These are phyloP conservation scores for Hemibagrus wyckioides DNA, from an alignment of 2,113 vertebrate species.

Conservation along the genomic window DNA sequence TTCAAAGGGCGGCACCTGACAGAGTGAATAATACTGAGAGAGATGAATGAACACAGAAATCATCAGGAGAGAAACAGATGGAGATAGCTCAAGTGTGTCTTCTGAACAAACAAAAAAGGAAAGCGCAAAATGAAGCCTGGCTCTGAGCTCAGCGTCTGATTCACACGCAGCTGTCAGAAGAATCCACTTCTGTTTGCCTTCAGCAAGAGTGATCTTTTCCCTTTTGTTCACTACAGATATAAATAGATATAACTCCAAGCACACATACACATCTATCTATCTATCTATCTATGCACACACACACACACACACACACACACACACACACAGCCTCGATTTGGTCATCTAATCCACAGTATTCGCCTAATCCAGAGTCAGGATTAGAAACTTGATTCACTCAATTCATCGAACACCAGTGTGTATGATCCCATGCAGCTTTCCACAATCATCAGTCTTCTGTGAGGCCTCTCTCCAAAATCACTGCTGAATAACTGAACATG, in stretches of 20 bases:
- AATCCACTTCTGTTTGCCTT: slow-evolving; percentile 31
- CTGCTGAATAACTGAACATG: neutral
- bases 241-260: slow-evolving; percentile 19
- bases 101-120: neutral
- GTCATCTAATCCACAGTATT: neutral
- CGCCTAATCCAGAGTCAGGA: neutral
- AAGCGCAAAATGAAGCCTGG: neutral
- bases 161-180: slow-evolving; percentile 27
- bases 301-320: neutral
- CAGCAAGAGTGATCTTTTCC: slow-evolving; percentile 4
- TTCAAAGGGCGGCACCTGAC: neutral
- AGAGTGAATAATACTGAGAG: neutral
- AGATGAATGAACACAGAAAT: neutral
- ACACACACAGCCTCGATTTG: neutral
- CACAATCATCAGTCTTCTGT: neutral
- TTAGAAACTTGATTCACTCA: neutral
- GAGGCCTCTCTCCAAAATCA: neutral
- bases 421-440: neutral
- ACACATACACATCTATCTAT: neutral
- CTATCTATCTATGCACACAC: neutral
- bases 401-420: neutral
- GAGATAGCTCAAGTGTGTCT: neutral
- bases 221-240: slow-evolving; percentile 6
- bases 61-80: neutral
- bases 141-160: neutral